Evolutionary conservation across 1,140 invertebrate species (phyloP).

Genomic region (Drosophila carrolli): DNA sequence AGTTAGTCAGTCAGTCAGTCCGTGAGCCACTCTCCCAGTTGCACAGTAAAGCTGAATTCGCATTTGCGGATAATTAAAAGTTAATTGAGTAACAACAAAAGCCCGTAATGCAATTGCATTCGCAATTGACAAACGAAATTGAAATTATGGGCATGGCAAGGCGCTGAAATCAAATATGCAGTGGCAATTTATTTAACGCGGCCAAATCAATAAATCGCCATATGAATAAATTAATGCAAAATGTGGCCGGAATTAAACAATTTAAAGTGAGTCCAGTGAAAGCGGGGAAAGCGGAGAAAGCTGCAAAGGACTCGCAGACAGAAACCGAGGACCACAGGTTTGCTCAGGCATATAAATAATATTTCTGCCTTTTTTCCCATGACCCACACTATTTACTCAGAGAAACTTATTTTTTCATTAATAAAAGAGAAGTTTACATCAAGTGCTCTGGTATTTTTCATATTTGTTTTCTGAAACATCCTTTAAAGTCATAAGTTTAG

Average conservation of each 20-base stretch:
- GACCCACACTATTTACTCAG: neutral
- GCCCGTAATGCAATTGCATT: constrained; percentile 43
- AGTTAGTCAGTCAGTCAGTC: constrained; percentile 2
- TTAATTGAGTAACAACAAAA: constrained; percentile 59
- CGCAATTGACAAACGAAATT: constrained; percentile 32
- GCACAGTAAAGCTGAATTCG: constrained; percentile 1
- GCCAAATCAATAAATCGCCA: constrained; percentile 50
- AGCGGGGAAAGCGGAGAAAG: neutral
- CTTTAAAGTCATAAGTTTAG: no score
- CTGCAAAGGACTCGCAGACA: neutral
- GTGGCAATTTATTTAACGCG: constrained; percentile 61
- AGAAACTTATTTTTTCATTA: no score
- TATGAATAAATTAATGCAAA: constrained; percentile 46
- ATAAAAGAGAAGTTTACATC: no score
- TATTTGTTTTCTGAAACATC: no score
- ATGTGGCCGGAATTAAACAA: constrained; percentile 27
- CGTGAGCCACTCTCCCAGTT: neutral
- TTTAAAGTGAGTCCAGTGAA: constrained; percentile 1
- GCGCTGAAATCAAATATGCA: constrained; percentile 54
- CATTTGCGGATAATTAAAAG: constrained; percentile 52
- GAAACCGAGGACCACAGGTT: neutral
- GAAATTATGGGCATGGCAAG: constrained; percentile 29
- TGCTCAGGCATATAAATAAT: neutral
- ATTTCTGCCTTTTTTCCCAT: neutral
- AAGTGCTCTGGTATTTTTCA: no score